Evolutionary conservation across 2,797 vertebrate genomes (phyloP).

Genomic region (Coccyzus lansbergi): DNA sequence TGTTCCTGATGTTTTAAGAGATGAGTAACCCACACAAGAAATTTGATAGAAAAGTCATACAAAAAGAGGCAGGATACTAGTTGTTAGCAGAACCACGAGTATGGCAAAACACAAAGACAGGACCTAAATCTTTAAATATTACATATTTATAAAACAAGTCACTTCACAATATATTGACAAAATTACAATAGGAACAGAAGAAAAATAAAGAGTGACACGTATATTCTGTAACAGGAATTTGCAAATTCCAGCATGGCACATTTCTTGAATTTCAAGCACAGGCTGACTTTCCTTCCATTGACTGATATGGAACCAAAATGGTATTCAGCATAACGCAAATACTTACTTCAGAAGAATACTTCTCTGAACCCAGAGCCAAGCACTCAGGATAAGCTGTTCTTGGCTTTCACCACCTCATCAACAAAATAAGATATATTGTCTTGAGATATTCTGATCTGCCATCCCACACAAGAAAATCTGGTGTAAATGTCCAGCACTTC

Average conservation of each 20-base stretch:
- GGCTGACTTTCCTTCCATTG: background rate
- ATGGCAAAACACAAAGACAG: background rate
- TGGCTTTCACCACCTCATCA: background rate
- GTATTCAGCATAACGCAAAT: background rate
- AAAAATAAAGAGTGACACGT: fast-evolving
- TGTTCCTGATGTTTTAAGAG: background rate
- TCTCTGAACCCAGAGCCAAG: background rate
- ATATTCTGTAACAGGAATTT: background rate
- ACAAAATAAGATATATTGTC: background rate
- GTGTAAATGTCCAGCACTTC: background rate
- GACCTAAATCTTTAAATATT: background rate
- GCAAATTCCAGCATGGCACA: background rate
- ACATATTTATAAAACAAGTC: background rate
- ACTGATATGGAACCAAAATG: background rate
- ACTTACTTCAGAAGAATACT: background rate
- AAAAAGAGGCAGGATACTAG: background rate
- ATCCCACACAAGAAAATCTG: background rate
- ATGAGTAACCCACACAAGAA: background rate
- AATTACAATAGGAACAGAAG: background rate
- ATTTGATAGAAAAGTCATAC: background rate
- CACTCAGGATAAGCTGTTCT: background rate
- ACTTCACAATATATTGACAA: background rate
- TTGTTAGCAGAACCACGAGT: background rate
- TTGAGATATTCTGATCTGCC: background rate
- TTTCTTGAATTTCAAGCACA: background rate